Evolutionary conservation across 2,113 vertebrate genomes (phyloP).

Genomic region (Chaetura pelagica): DNA sequence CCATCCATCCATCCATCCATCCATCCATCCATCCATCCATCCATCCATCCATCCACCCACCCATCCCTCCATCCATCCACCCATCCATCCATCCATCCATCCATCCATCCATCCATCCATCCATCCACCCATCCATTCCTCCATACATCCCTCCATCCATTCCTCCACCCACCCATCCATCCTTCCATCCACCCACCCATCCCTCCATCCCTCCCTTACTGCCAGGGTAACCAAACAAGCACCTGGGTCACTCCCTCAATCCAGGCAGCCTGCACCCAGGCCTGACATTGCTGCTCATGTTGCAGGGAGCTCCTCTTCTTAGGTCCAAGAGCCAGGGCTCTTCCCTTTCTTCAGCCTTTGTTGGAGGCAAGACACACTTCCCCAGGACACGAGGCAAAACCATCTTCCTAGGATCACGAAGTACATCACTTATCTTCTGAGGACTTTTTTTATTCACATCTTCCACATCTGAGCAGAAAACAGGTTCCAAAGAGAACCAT

Average conservation of each 20-base stretch:
- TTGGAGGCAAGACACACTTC: background rate
- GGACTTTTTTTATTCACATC: background rate
- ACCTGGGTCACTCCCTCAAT: rapidly evolving
- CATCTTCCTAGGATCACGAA: background rate
- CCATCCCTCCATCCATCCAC: too few relatives aligned
- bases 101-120: too few relatives aligned
- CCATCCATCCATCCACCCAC: background rate
- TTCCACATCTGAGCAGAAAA: background rate
- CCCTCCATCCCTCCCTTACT: background rate
- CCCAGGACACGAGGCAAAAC: rapidly evolving
- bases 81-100: background rate
- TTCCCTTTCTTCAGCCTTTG: background rate
- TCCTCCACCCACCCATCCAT: too few relatives aligned
- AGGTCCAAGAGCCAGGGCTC: background rate
- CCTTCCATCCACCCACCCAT: background rate
- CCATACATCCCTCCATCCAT: background rate
- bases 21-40: too few relatives aligned
- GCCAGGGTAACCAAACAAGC: background rate
- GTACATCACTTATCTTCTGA: background rate
- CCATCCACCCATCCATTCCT: too few relatives aligned
- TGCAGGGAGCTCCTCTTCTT: background rate
- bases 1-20: background rate
- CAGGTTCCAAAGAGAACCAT: background rate
- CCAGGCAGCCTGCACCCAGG: rapidly evolving
- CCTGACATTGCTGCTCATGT: too few relatives aligned